A percentile compares a stretch with the other conserved stretches of the same genome.
phyloP scores from a whole-genome alignment of 2,888 invertebrate genomes.

The Mesoligia furuncula region DNA sequence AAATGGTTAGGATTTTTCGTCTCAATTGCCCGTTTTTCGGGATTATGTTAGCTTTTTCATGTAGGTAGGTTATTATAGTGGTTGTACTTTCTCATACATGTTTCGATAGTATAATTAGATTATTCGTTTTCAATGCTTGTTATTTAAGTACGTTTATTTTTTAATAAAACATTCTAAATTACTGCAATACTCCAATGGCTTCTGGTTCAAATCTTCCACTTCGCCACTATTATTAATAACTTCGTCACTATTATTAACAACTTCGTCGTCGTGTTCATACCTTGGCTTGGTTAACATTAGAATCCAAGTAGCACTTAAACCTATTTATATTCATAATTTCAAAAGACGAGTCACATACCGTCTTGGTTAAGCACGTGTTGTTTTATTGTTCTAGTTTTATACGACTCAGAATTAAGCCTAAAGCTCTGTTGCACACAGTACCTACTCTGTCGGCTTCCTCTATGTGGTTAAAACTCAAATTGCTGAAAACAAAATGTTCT shows the following conservation, averaged over 20 bases:
- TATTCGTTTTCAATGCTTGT: not conserved
- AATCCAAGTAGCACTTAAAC: not conserved
- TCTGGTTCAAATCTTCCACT: not conserved
- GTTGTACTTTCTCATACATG: not conserved
- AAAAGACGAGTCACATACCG: not conserved
- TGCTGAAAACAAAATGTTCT: not conserved
- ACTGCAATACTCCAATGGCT: not conserved
- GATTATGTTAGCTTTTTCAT: conserved; percentile 36
- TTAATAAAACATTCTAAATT: not conserved
- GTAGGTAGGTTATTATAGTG: conserved; percentile 17
- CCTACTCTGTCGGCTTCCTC: not conserved
- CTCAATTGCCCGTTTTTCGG: conserved; percentile 49
- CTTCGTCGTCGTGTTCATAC: not conserved
- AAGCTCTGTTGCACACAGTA: not conserved
- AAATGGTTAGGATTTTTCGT: conserved; percentile 57
- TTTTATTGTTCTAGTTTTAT: not conserved
- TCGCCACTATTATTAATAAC: too few species aligned
- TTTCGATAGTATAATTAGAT: not conserved
- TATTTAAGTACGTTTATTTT: not conserved
- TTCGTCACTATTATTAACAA: not conserved
- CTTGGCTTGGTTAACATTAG: not conserved
- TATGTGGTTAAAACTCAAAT: not conserved
- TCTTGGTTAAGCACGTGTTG: not conserved
- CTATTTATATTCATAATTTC: not conserved
- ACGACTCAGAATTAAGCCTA: too few species aligned